phyloP scores from a whole-genome alignment of 2,797 vertebrate species.

The Labroides dimidiatus region DNA sequence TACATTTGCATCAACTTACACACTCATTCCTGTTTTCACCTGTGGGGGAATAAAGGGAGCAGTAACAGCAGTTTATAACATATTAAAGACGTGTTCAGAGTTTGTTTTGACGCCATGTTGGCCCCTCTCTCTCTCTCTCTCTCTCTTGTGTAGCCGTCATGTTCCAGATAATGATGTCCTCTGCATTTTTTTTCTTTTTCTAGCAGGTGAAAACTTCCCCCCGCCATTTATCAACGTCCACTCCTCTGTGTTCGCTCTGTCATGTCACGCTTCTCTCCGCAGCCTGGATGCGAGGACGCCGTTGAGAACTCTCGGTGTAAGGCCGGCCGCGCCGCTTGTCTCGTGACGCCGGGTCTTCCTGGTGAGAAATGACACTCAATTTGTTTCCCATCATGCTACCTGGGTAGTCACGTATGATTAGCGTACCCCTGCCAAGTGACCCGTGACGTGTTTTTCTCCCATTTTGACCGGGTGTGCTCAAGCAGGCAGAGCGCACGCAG shows the following conservation, averaged over 20 bases:
- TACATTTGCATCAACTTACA: not conserved
- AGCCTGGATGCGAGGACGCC: conserved; percentile 3
- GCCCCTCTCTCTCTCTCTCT: conserved; percentile 33
- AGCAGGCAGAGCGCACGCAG: conserved; percentile 32
- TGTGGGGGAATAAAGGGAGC: rapidly evolving
- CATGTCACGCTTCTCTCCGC: conserved; percentile 41
- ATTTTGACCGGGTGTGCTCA: conserved; percentile 32
- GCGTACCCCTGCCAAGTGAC: conserved; percentile 66
- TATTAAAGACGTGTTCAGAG: not conserved
- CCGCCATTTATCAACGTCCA: conserved; percentile 66
- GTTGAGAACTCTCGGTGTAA: conserved; percentile 34
- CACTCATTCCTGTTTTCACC: not conserved
- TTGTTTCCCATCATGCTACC: conserved; percentile 81
- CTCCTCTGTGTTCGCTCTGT: conserved; percentile 47
- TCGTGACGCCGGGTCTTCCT: conserved; percentile 49
- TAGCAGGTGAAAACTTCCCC: conserved; percentile 35
- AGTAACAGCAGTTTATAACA: no score
- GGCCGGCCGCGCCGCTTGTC: conserved; percentile 49
- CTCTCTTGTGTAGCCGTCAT: conserved; percentile 41
- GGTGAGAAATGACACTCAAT: conserved; percentile 76
- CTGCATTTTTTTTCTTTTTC: conserved; percentile 30
- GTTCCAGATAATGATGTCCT: conserved; percentile 60
- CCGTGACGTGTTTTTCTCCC: conserved; percentile 57
- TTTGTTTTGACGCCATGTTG: conserved; percentile 31
- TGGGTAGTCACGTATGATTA: conserved; percentile 73